phyloP scores from a whole-genome alignment of 2,113 vertebrate species.

The Tragelaphus buxtoni region DNA sequence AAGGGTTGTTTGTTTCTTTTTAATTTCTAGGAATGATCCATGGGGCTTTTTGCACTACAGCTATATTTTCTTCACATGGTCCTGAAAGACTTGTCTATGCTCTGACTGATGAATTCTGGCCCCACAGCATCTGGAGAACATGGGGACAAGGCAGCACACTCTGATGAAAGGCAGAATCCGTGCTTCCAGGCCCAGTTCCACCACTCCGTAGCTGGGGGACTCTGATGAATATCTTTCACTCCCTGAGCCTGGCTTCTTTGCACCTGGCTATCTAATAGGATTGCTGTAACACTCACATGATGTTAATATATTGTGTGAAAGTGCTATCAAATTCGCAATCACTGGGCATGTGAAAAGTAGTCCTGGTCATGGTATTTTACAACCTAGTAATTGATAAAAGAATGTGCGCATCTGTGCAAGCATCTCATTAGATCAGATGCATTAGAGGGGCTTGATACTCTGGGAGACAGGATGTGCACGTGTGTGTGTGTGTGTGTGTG shows the following conservation, averaged over 20 bases:
- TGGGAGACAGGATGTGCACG: conserved; percentile 51
- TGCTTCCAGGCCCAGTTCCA: neutral
- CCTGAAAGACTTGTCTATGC: neutral
- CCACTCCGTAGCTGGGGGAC: neutral
- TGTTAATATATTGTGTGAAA: neutral
- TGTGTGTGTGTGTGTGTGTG: neutral
- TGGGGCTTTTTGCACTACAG: neutral
- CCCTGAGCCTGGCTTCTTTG: neutral
- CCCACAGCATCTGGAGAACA: neutral
- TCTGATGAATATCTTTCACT: neutral
- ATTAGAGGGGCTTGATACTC: conserved; percentile 57
- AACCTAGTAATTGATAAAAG: neutral
- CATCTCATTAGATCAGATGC: neutral
- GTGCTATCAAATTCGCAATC: neutral
- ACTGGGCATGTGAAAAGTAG: neutral
- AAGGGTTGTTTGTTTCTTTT: neutral
- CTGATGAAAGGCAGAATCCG: neutral
- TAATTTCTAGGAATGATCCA: conserved; percentile 19
- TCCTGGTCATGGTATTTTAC: neutral
- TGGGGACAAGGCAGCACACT: neutral
- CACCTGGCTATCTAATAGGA: neutral
- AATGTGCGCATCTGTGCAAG: neutral
- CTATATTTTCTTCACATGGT: neutral
- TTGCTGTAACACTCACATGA: neutral
- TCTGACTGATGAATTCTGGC: neutral